Evolutionary conservation across 1,140 invertebrate species (phyloP).

Genomic region (Andrena cerasifolii): DNA sequence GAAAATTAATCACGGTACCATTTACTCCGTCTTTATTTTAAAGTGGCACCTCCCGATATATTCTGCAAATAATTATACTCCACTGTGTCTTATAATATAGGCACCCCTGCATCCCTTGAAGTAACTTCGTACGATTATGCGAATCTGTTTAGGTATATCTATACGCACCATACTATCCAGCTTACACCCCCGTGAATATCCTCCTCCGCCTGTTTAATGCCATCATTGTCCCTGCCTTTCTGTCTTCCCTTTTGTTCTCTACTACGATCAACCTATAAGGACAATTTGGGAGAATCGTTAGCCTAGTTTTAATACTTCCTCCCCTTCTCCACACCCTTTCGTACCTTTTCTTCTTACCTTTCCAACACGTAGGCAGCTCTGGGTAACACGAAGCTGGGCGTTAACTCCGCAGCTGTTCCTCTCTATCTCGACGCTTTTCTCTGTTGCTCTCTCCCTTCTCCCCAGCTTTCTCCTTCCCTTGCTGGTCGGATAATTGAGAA

Average conservation of each 20-base stretch:
- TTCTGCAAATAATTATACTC: no score
- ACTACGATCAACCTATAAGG: slow-evolving; percentile 15
- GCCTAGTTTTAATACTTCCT: slow-evolving; percentile 34
- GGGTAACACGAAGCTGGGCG: slow-evolving; percentile 40
- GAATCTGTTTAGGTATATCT: background rate
- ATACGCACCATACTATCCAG: background rate
- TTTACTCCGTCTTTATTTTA: background rate
- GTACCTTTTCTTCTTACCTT: background rate
- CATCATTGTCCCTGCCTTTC: background rate
- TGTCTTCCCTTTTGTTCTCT: background rate
- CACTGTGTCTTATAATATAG: background rate
- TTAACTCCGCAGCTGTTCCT: slow-evolving; percentile 38
- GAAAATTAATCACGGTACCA: background rate
- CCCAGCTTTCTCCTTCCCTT: background rate
- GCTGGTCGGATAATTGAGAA: slow-evolving; percentile 71
- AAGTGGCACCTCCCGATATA: no score
- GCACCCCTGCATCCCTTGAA: background rate
- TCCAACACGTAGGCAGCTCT: slow-evolving; percentile 3
- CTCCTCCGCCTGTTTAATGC: background rate
- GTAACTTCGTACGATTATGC: background rate
- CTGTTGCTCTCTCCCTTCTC: background rate
- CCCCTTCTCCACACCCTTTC: background rate
- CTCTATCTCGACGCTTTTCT: no score
- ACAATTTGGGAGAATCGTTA: slow-evolving; percentile 30
- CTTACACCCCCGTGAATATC: background rate